phyloP scores from a whole-genome alignment of 2,888 invertebrate species.

The Acleris holmiana region DNA sequence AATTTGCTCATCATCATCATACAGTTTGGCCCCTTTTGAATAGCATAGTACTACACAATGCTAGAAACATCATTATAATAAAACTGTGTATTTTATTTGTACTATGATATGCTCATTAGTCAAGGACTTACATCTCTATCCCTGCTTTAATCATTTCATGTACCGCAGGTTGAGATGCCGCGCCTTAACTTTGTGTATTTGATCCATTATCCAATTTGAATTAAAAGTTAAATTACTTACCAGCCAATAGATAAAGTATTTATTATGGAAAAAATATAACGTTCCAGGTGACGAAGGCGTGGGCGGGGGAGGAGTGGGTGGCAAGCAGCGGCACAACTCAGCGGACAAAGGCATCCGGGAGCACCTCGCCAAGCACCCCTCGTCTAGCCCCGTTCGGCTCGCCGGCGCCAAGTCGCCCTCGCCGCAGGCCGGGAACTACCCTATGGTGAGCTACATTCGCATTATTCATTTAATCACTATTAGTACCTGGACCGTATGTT shows the following conservation, averaged over 20 bases:
- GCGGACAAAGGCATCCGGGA: conserved; percentile 95
- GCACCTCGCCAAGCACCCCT: conserved; percentile 93
- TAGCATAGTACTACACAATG: too few species aligned
- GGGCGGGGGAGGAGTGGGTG: conserved; percentile 83
- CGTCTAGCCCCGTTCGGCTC: conserved; percentile 92
- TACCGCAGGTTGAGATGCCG: too few species aligned
- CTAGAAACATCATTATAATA: too few species aligned
- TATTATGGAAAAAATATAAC: conserved; percentile 5
- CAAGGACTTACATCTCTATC: too few species aligned
- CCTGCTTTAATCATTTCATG: too few species aligned
- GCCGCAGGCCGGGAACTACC: conserved; percentile 91
- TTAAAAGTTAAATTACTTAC: too few species aligned
- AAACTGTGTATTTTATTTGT: too few species aligned
- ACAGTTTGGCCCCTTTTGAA: too few species aligned
- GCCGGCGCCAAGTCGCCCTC: conserved; percentile 92
- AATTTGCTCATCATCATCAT: too few species aligned
- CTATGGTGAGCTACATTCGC: conserved; percentile 86
- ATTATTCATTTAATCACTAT: neutral
- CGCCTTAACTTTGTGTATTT: too few species aligned
- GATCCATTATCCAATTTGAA: too few species aligned
- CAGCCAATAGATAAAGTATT: neutral
- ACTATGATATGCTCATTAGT: too few species aligned
- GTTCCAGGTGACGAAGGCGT: conserved; percentile 78
- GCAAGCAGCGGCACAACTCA: conserved; percentile 78
- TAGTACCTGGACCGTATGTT: neutral